Conservation (phyloP, 2,797 vertebrate species). For the Notoglanidium macrostoma region DNA sequence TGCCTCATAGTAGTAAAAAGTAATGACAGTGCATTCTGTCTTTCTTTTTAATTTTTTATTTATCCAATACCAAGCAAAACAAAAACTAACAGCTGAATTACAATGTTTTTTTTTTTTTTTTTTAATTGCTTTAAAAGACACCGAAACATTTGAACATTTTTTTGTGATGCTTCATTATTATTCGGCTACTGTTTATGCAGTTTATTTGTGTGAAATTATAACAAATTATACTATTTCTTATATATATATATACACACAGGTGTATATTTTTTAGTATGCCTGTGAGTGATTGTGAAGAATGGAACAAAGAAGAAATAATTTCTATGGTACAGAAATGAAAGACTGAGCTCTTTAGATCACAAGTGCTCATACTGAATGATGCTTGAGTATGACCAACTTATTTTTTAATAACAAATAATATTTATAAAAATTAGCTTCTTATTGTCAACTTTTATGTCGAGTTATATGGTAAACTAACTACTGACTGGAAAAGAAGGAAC, state of each 20-base stretch:
- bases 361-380: not conserved
- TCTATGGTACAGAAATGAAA: no score
- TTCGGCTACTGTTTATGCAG: not conserved
- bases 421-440: not conserved
- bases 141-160: not conserved
- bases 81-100: not conserved
- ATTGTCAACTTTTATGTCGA: not conserved
- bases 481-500: not conserved
- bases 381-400: not conserved
- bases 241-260: not conserved
- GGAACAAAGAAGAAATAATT: no score
- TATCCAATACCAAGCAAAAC: not conserved
- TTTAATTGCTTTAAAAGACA: not conserved
- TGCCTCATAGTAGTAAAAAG: no score
- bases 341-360: no score
- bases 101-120: not conserved
- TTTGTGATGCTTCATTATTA: not conserved
- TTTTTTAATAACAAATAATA: not conserved
- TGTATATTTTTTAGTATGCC: not conserved
- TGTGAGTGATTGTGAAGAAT: no score
- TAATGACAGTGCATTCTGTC: no score
- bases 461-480: not conserved
- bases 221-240: not conserved
- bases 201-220: not conserved
- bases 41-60: no score